Percentiles rank a stretch among this genome's conserved stretches.
phyloP scores from a whole-genome alignment of 2,888 invertebrate species.

The Leucophora obtusa region DNA sequence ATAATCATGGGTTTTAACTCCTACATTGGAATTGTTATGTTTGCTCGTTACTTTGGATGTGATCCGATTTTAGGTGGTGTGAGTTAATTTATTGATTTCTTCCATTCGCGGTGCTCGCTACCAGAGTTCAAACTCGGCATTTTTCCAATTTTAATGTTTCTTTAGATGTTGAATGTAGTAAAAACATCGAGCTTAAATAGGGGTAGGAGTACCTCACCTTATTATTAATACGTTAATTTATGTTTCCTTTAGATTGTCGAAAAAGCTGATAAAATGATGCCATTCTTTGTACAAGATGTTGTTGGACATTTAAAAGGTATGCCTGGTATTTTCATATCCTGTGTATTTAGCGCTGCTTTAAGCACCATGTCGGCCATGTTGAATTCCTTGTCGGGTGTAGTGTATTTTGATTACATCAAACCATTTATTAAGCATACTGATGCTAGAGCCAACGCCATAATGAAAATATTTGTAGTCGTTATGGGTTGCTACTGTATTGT shows the following conservation, averaged over 20 bases:
- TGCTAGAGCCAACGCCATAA: constrained; percentile 79
- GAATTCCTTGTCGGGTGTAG: constrained; percentile 80
- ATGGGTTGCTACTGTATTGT: constrained; percentile 82
- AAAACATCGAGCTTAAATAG: no score
- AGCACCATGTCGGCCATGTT: constrained; percentile 81
- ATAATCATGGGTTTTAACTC: constrained; percentile 81
- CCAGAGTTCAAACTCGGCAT: no score
- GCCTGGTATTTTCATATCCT: constrained; percentile 82
- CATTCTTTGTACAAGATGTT: constrained; percentile 81
- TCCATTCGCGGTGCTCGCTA: no score
- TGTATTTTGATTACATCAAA: constrained; percentile 81
- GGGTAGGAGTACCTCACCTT: no score
- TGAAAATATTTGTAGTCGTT: constrained; percentile 78
- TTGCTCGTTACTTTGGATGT: constrained; percentile 81
- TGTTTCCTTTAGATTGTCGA: constrained; percentile 72
- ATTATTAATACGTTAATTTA: neutral
- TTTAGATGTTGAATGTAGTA: no score
- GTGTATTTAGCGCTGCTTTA: constrained; percentile 82
- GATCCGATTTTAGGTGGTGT: constrained; percentile 81
- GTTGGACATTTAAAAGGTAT: constrained; percentile 80
- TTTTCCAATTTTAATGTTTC: no score
- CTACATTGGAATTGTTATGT: constrained; percentile 81
- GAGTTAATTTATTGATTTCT: constrained; percentile 64
- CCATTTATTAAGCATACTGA: constrained; percentile 77
- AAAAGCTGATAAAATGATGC: constrained; percentile 80